These are phyloP conservation scores for Pachymerium ferrugineum DNA, from an alignment of 2,888 invertebrate species.

Conservation along the genomic window DNA sequence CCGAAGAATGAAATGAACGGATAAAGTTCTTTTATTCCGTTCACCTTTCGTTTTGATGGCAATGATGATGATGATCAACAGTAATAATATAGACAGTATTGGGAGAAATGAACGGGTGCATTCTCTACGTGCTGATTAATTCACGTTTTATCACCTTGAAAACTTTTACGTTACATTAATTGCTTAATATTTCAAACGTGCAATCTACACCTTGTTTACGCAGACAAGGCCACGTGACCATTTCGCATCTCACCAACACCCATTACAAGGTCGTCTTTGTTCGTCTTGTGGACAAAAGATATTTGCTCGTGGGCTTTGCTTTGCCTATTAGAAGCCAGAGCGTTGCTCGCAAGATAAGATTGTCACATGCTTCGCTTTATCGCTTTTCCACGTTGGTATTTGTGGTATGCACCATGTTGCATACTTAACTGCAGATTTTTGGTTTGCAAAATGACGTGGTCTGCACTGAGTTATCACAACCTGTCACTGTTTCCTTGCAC, in stretches of 20 bases:
- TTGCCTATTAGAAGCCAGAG: not conserved
- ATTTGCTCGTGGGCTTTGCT: conserved; percentile 3
- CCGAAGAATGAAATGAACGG: not conserved
- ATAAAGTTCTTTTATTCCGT: conserved; percentile 23
- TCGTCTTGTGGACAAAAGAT: conserved; percentile 21
- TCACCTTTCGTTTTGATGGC: conserved; percentile 16
- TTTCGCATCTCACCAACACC: not conserved
- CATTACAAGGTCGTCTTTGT: conserved; percentile 9
- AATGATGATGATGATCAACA: conserved; percentile 21
- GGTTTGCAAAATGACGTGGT: not conserved
- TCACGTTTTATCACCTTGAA: too few relatives aligned
- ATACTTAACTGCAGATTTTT: not conserved
- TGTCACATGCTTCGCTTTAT: not conserved
- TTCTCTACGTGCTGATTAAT: too few relatives aligned
- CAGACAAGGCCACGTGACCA: not conserved
- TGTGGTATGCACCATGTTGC: conserved; percentile 15
- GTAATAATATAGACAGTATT: too few relatives aligned
- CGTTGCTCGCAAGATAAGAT: not conserved
- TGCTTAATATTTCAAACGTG: not conserved
- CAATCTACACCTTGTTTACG: too few relatives aligned
- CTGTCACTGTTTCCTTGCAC: not conserved
- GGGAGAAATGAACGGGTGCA: too few relatives aligned
- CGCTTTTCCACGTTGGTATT: not conserved
- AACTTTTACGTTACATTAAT: too few relatives aligned
- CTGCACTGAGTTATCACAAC: not conserved